Base-by-base conservation (phyloP, 2,888 invertebrate genomes). In the Shargacucullia verbasci region DNA sequence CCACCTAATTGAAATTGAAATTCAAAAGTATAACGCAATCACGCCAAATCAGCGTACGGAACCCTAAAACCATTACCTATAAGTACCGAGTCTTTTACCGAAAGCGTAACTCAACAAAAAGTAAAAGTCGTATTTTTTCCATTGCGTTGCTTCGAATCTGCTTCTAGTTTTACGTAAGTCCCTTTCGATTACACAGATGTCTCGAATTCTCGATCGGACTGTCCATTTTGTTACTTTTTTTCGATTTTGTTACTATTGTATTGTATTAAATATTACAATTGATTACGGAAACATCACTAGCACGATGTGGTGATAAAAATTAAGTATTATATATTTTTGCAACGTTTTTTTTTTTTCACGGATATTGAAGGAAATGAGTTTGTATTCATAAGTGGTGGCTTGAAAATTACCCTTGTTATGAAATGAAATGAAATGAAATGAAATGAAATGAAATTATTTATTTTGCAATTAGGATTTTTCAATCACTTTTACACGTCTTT, bases 81-180 rank as follows among this genome's bases (percentile, higher is more conserved):
- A 78, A 71, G 63, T 70, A 70, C 65, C 52, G 61, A 66, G 58
- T 69, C 69, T 74, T 70, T 56, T 37, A 55, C 78, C 69, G 80
- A 83, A 81, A 82, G 81, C 81, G 83, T 81, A 80, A 80, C 78
- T 67, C n/a, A 29, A 70, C 49, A 87, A 88, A 88, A 90, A 91
- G 90, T 88, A 88, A 90, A 90, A 91, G 90, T 87, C 58, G 66
- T 58, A 53, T 54, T 70, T 81, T 81, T 82, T 53, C 13, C 33
- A 50, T 83, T 82, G 79, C 80, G 78, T 77, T 31, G 60, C 47
- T 69, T 81, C 81, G 79, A 79, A 84, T 83, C 78, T 78, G 83
- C 88, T 76, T 82, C 86, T 67, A 83, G 83, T 81, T 85, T 87
- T 88, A 87, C 87, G 86, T 87, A 87, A 87, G 78, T 53, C 74